Evolutionary conservation across 1,140 invertebrate genomes (phyloP).

Genomic region (Chymomyza costata): DNA sequence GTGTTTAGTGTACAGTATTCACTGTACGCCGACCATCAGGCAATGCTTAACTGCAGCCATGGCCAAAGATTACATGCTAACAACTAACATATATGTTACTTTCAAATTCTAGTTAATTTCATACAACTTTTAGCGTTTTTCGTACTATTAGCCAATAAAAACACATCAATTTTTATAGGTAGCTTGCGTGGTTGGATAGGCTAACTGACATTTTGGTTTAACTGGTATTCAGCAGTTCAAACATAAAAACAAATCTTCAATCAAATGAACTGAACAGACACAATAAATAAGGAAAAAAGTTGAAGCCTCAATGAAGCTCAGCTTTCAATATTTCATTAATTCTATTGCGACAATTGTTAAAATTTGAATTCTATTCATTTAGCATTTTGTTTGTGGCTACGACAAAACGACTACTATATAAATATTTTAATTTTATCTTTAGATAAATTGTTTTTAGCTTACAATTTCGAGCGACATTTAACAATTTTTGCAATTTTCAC

Average conservation of each 20-base stretch:
- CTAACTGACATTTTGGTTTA: too few species aligned
- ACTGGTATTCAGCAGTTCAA: too few species aligned
- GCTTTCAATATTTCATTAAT: too few species aligned
- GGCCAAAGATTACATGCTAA: conserved; percentile 46
- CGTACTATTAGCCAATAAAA: conserved; percentile 51
- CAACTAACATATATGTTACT: conserved; percentile 65
- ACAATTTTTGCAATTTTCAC: conserved; percentile 19
- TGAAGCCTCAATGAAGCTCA: too few species aligned
- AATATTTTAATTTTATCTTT: conserved; percentile 20
- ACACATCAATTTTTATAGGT: conserved; percentile 63
- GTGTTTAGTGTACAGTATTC: too few species aligned
- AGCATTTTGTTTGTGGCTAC: conserved; percentile 2
- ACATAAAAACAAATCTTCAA: too few species aligned
- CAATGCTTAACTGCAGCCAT: conserved; percentile 14
- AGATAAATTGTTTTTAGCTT: conserved; percentile 12
- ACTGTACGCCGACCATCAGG: neutral
- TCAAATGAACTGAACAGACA: too few species aligned
- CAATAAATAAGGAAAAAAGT: too few species aligned
- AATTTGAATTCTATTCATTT: neutral
- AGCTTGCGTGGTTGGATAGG: conserved; percentile 65
- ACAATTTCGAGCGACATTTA: conserved; percentile 12
- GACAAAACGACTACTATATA: conserved; percentile 18
- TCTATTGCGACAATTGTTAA: conserved; percentile 7
- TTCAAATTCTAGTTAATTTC: conserved; percentile 30
- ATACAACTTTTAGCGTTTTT: conserved; percentile 13